phyloP scores from a whole-genome alignment of 2,113 vertebrate species.

The Cacatua alba region DNA sequence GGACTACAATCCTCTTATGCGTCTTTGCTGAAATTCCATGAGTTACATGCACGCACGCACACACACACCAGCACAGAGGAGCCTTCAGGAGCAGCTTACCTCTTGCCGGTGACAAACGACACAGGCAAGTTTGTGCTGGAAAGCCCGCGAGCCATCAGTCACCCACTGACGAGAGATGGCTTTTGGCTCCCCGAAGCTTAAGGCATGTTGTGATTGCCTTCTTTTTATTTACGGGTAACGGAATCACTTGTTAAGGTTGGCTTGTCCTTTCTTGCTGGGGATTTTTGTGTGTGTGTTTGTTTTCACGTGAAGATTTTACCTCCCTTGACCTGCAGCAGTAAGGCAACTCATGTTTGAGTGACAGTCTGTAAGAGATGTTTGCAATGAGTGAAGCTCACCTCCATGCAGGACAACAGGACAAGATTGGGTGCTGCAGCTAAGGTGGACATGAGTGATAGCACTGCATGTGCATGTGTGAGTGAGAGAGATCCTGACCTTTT shows the following conservation, averaged over 20 bases:
- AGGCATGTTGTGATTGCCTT: background rate
- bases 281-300: conserved; percentile 19
- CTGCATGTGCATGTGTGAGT: accelerated
- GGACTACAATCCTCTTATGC: conserved; percentile 65
- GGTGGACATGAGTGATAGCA: background rate
- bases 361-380: background rate
- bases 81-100: conserved; percentile 51
- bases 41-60: conserved; percentile 56
- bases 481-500: background rate
- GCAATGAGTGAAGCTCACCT: background rate
- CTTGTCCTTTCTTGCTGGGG: conserved; percentile 62
- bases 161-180: background rate
- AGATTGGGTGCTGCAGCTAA: background rate
- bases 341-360: background rate
- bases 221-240: conserved; percentile 45
- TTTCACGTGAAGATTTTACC: conserved; percentile 44
- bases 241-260: conserved; percentile 35
- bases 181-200: conserved; percentile 23
- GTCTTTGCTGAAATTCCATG: conserved; percentile 61
- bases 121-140: conserved; percentile 52
- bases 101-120: conserved; percentile 26
- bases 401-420: background rate
- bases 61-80: conserved; percentile 51
- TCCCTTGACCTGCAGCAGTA: conserved; percentile 29
- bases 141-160: background rate